Evolutionary conservation across 1,140 invertebrate genomes (phyloP), one percentile per base, ranked within the genome.

Genomic region (Galendromus occidentalis): DNA sequence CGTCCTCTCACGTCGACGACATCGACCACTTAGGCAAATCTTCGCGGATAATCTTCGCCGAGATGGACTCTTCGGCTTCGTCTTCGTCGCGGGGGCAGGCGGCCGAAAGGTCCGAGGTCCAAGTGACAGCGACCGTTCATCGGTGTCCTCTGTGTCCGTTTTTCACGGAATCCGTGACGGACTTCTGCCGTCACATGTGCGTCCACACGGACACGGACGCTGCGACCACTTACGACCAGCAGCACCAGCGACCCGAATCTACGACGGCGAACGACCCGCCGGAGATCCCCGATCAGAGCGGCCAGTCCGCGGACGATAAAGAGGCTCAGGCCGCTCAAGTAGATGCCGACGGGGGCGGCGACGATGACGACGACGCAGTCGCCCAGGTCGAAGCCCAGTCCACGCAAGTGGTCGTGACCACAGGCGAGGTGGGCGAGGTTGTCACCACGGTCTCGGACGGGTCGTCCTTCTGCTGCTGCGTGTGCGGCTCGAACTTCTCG

Each of bases 401-500:
- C 14, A 59, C 51, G 51, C 51, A 59, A 33, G 51, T 59, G 2
- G 51, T 59, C 1, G 51, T 59, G 17, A 59, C 51, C 14, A 59
- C 51, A 6, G 51, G 51, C 25, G 51, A 59, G 51, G 51, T 59
- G 20, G 33, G 51, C 2, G 51, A 59, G 22, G 51, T 59, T 22
- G 51, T 59, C 14, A 59, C 51, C 4, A 33, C 33, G 6, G 22
- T 33, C 14, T 25, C 25, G 25, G 51, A 59, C 22, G 51, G 51
- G 2, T 59, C 51, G 2, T 25, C 89, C 0, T 89, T 92, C 79
- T 91, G 91, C 73, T 94, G 90, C 76, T 84, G 87, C 1, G 87
- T 91, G 18, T 92, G 89, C 72, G 82, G 83, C 44, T 91, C 95
- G 75, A 89, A 91, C 9, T 97, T 97, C 80, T 93, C 88, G 72